A percentile compares a stretch with the other conserved stretches of the same genome.
These are phyloP conservation scores for Otolemur crassicaudatus DNA, from an alignment of 2,797 vertebrate species.

Conservation along the genomic window DNA sequence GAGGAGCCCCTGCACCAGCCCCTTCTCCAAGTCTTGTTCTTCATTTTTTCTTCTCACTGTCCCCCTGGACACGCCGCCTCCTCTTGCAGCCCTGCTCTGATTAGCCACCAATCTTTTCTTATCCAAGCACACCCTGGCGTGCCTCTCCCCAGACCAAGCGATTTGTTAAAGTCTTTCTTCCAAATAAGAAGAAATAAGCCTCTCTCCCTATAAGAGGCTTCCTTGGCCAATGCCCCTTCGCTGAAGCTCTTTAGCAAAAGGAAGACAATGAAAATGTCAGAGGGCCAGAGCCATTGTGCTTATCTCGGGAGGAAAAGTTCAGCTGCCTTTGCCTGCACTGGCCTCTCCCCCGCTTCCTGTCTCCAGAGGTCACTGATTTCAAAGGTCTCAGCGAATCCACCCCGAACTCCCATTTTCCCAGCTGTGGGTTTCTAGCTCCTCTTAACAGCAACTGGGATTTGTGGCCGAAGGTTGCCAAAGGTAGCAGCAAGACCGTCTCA, in stretches of 20 bases:
- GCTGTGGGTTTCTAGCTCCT: slow-evolving; percentile 20
- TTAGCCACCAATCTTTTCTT: background rate
- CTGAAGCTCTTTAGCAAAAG: background rate
- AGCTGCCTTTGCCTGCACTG: background rate
- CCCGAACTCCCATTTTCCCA: background rate
- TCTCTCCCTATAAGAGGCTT: background rate
- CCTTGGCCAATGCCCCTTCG: background rate
- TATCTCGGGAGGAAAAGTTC: background rate
- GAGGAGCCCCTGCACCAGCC: too few relatives aligned
- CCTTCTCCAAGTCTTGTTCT: background rate
- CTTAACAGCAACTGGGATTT: slow-evolving; percentile 24
- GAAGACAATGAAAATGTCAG: background rate
- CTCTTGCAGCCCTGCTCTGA: background rate
- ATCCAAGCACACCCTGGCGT: background rate
- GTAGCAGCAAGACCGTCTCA: slow-evolving; percentile 2
- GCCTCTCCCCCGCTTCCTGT: slow-evolving; percentile 40
- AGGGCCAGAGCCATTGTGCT: rapidly evolving
- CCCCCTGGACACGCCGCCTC: rapidly evolving
- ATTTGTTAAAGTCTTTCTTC: background rate
- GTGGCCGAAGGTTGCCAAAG: slow-evolving; percentile 39
- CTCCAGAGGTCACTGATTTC: slow-evolving; percentile 51
- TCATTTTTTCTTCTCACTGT: background rate
- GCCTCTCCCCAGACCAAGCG: background rate
- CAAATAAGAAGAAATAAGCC: too few relatives aligned
- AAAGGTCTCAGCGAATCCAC: background rate